A percentile compares a stretch with the other conserved stretches of the same genome.
Evolutionary conservation across 2,797 vertebrate genomes (phyloP).

Genomic region (Phalloptychus januarius): DNA sequence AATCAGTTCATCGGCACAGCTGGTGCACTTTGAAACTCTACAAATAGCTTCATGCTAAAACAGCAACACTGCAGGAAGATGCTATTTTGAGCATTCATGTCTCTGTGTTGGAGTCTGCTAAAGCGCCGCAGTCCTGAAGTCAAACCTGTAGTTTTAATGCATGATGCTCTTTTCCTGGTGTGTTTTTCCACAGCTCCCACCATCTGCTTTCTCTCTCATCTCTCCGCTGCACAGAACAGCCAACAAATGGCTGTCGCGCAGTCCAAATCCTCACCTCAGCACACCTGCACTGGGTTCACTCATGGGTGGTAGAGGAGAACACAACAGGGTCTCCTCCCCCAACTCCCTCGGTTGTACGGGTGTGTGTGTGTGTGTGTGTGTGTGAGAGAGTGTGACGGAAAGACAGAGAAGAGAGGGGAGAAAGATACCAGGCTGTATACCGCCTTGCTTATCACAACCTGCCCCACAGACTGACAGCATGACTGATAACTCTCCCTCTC

Average conservation of each 20-base stretch:
- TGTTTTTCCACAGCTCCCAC: constrained; percentile 10
- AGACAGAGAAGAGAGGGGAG: constrained; percentile 15
- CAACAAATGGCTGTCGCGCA: constrained; percentile 61
- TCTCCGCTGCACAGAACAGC: constrained; percentile 42
- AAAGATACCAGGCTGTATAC: constrained; percentile 56
- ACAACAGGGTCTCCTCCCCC: constrained; percentile 56
- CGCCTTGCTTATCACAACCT: constrained; percentile 70
- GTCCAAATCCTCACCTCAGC: constrained; percentile 48
- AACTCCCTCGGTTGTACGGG: not conserved
- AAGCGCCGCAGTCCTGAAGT: constrained; percentile 28
- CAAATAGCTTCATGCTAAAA: not conserved
- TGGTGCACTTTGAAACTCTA: not conserved
- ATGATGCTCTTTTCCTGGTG: not conserved
- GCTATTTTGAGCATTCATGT: not conserved
- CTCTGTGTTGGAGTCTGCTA: constrained; percentile 18
- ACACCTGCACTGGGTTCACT: constrained; percentile 65
- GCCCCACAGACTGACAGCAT: constrained; percentile 70
- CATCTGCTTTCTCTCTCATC: constrained; percentile 42
- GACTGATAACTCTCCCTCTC: constrained; percentile 71
- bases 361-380: not conserved
- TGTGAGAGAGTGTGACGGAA: constrained; percentile 25
- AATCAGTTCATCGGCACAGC: not conserved
- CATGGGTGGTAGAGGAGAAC: constrained; percentile 61
- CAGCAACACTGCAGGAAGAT: not conserved
- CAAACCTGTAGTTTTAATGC: constrained; percentile 35